These are phyloP conservation scores for Micronycteris hirsuta DNA, from an alignment of 2,113 vertebrate genomes.

Conservation along the genomic window DNA sequence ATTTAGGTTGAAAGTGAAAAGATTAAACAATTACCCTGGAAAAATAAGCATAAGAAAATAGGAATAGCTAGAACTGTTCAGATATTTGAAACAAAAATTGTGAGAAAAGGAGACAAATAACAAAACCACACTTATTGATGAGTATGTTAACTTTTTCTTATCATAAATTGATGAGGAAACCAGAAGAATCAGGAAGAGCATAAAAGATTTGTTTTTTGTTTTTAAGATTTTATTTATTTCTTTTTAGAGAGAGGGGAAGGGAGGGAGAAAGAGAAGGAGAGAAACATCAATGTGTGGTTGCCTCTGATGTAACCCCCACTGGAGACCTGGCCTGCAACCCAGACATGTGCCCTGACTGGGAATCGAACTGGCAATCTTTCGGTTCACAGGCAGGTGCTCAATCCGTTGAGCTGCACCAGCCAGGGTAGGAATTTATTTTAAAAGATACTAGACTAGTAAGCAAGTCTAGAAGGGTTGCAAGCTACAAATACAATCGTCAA, in stretches of 20 bases:
- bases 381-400: too few species aligned
- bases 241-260: too few species aligned
- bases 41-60: not conserved
- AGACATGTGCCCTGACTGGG: too few species aligned
- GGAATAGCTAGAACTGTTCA: fast-evolving
- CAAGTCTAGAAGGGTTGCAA: not conserved
- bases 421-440: not conserved
- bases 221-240: too few species aligned
- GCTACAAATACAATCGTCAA: not conserved
- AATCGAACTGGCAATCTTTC: too few species aligned
- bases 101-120: not conserved
- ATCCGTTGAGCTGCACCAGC: too few species aligned
- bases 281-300: too few species aligned
- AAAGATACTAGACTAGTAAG: not conserved
- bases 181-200: not conserved
- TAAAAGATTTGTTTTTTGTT: too few species aligned
- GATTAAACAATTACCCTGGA: not conserved
- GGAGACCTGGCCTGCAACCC: too few species aligned
- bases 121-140: not conserved
- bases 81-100: not conserved
- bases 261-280: too few species aligned
- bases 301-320: too few species aligned
- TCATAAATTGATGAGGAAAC: not conserved
- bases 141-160: not conserved
- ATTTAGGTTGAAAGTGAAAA: not conserved